Conservation (phyloP, 2,113 vertebrate species). For the Saimiri boliviensis region DNA sequence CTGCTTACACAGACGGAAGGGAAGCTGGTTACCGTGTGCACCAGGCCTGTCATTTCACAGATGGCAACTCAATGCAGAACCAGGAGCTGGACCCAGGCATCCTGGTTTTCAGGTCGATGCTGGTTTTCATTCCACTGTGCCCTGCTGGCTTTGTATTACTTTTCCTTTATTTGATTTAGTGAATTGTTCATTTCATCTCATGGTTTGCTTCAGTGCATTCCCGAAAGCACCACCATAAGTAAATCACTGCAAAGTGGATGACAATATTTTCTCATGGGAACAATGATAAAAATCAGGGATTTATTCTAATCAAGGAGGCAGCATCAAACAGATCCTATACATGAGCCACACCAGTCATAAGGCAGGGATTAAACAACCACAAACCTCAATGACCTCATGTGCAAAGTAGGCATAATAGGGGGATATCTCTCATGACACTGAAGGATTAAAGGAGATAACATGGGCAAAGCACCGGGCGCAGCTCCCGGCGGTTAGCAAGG, state of each 20-base stretch:
- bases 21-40: rapidly evolving
- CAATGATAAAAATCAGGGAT: conserved; percentile 45
- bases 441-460: not conserved
- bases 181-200: not conserved
- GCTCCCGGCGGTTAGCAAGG: not conserved
- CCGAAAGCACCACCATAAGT: not conserved
- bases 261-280: conserved; percentile 51
- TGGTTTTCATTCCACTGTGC: too few relatives aligned
- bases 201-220: not conserved
- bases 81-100: too few relatives aligned
- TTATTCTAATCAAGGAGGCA: conserved; percentile 19
- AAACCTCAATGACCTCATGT: conserved; percentile 41
- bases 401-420: not conserved
- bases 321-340: not conserved
- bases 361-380: conserved; percentile 25
- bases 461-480: rapidly evolving
- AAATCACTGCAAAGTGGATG: not conserved
- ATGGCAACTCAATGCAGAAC: not conserved
- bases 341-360: not conserved
- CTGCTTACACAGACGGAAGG: not conserved
- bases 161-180: not conserved
- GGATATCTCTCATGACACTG: not conserved
- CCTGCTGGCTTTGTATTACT: not conserved
- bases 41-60: not conserved
- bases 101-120: not conserved